Percentiles rank a stretch among this genome's conserved stretches.
Conservation (phyloP, 2,797 vertebrate genomes). For the Argyrosomus regius region DNA sequence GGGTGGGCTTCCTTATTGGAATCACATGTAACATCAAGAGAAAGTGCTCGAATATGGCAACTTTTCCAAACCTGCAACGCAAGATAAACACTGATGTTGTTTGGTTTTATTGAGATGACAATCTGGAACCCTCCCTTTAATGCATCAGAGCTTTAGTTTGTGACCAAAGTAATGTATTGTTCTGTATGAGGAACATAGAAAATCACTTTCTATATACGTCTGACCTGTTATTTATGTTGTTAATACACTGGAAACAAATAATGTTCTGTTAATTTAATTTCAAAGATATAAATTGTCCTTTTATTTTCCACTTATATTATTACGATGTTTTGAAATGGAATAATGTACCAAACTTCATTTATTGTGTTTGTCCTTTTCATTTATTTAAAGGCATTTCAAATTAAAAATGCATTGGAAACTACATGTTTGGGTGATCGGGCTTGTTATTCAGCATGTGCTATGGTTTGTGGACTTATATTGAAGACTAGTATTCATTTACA, state of each 20-base stretch:
- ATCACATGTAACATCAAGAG: constrained; percentile 28
- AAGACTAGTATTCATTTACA: constrained; percentile 1
- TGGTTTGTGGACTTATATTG: neutral
- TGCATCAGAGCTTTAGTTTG: constrained; percentile 59
- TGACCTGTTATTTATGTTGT: constrained; percentile 57
- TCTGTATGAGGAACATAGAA: constrained; percentile 45
- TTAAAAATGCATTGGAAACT: constrained; percentile 71
- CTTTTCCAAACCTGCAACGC: constrained; percentile 45
- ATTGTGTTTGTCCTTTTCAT: constrained; percentile 62
- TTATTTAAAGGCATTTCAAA: constrained; percentile 71
- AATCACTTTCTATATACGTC: constrained; percentile 35
- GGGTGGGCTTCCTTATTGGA: constrained; percentile 21
- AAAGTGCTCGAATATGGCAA: constrained; percentile 40
- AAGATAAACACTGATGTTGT: constrained; percentile 29
- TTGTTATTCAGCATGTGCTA: neutral
- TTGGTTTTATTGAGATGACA: constrained; percentile 23
- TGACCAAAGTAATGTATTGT: constrained; percentile 80
- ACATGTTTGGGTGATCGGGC: constrained; percentile 1
- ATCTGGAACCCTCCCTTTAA: constrained; percentile 46
- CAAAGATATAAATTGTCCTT: constrained; percentile 46
- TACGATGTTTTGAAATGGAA: constrained; percentile 48
- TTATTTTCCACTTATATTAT: constrained; percentile 59
- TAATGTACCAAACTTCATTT: constrained; percentile 56
- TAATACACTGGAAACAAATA: constrained; percentile 50
- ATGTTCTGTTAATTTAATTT: constrained; percentile 42